Percentiles rank a stretch among this genome's conserved stretches.
Conservation (phyloP, 2,888 invertebrate species). For the Tortricodes alternella region DNA sequence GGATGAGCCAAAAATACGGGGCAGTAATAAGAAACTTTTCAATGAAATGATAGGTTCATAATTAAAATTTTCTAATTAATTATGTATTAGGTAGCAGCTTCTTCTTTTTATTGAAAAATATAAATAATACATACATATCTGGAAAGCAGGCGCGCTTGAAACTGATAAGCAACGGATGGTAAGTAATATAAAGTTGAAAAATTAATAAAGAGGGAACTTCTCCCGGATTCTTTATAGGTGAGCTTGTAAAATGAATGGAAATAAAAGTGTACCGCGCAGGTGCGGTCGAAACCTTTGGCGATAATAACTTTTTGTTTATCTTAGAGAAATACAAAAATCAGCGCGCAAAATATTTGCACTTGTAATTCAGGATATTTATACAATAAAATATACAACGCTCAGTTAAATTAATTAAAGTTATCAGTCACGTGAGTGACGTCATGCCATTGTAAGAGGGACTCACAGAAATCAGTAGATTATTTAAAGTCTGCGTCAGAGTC, state of each 20-base stretch:
- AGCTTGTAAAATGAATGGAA: constrained; percentile 82
- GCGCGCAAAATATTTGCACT: neutral
- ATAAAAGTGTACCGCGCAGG: constrained; percentile 81
- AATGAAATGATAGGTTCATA: constrained; percentile 33
- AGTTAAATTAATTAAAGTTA: constrained; percentile 2
- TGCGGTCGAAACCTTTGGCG: constrained; percentile 78
- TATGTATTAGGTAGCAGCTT: neutral
- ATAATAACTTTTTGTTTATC: constrained; percentile 79
- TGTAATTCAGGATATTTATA: neutral
- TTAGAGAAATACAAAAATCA: constrained; percentile 50
- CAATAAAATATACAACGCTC: no score
- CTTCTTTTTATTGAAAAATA: constrained; percentile 18
- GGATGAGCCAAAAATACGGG: constrained; percentile 51
- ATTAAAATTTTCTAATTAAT: constrained; percentile 18
- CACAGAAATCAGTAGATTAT: constrained; percentile 33
- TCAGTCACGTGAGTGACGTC: constrained; percentile 11
- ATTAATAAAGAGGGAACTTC: constrained; percentile 82
- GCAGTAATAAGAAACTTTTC: constrained; percentile 40
- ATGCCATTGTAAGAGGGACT: constrained; percentile 20
- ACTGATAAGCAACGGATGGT: constrained; percentile 71
- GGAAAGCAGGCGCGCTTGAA: constrained; percentile 40
- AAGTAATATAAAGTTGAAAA: constrained; percentile 83
- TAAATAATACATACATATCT: constrained; percentile 18
- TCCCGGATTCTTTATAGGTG: constrained; percentile 76
- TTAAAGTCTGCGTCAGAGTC: constrained; percentile 59